Evolutionary conservation across 2,113 vertebrate species (phyloP).

Genomic region (Ictalurus furcatus): DNA sequence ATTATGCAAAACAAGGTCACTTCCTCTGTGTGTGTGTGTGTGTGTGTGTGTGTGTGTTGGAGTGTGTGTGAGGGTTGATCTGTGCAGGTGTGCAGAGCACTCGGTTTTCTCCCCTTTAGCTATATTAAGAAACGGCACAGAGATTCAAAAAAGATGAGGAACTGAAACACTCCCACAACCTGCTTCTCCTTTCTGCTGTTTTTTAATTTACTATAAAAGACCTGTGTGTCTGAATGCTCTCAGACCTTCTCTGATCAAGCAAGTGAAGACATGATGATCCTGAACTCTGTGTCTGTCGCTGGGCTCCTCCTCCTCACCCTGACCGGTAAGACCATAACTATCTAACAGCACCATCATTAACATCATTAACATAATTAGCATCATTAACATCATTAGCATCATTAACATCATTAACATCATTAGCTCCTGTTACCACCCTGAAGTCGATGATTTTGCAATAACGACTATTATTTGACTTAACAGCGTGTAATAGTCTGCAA

Average conservation of each 20-base stretch:
- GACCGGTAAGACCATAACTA: neutral
- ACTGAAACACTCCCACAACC: conserved; percentile 21
- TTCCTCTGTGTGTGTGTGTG: neutral
- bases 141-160: conserved; percentile 9
- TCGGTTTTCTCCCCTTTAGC: neutral
- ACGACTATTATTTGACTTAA: neutral
- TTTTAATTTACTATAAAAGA: neutral
- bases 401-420: neutral
- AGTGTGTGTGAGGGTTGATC: neutral
- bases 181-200: neutral
- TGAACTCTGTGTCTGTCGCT: neutral
- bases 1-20: neutral
- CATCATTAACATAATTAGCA: too few species aligned
- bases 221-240: neutral
- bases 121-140: neutral
- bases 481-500: too few species aligned
- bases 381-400: neutral
- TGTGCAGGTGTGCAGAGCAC: neutral
- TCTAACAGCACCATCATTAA: neutral
- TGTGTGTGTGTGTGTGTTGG: neutral
- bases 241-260: neutral
- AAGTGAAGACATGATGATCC: neutral
- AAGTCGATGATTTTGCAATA: neutral
- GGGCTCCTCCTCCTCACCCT: neutral
- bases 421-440: neutral